Evolutionary conservation across 2,797 vertebrate genomes (phyloP).

Genomic region (Esox lucius): DNA sequence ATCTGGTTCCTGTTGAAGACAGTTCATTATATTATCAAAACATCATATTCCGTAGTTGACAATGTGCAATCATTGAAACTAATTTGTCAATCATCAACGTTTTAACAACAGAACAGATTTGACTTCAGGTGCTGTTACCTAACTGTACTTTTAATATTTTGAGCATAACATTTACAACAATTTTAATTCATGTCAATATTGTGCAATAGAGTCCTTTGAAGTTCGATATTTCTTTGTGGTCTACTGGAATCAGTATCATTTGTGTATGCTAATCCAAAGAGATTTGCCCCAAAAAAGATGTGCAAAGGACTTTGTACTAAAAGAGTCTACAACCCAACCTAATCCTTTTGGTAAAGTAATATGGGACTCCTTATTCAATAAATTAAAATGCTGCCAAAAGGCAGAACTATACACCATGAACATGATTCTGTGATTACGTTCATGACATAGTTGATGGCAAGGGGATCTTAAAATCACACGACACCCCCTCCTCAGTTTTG

Average conservation of each 20-base stretch:
- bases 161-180: neutral
- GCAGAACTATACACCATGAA: neutral
- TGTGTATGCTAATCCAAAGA: neutral
- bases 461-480: neutral
- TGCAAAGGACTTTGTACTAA: neutral
- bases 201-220: neutral
- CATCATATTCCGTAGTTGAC: slow-evolving; percentile 20
- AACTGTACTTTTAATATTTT: neutral
- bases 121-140: neutral
- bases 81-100: slow-evolving; percentile 22
- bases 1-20: slow-evolving; percentile 15
- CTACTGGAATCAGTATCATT: neutral
- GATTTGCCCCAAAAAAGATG: neutral
- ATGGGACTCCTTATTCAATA: neutral
- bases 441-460: neutral
- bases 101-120: neutral
- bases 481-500: neutral
- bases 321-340: neutral
- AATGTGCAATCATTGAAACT: slow-evolving; percentile 6
- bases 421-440: neutral
- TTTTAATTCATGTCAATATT: neutral
- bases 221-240: neutral
- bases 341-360: neutral
- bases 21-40: slow-evolving; percentile 9
- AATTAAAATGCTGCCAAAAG: neutral